A percentile compares a stretch with the other conserved stretches of the same genome.
Conservation (phyloP, 2,113 vertebrate species). For the Zootoca vivipara region DNA sequence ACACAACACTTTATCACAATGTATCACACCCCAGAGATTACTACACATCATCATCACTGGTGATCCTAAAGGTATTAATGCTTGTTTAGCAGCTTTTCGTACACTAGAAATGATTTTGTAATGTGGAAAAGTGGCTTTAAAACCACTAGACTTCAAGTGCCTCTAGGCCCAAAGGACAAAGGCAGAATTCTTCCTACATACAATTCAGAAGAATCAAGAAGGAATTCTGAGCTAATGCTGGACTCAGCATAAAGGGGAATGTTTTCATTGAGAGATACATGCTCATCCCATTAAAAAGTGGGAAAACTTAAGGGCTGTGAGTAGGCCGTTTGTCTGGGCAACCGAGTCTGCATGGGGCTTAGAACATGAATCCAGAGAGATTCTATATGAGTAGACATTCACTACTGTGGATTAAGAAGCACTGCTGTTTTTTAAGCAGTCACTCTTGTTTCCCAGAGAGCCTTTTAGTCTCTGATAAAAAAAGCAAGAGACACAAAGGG, state of each 20-base stretch:
- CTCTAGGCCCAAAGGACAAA: background rate
- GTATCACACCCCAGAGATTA: conserved; percentile 19
- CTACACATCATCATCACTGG: background rate
- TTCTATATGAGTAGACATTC: background rate
- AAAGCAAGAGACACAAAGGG: background rate
- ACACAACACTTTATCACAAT: background rate
- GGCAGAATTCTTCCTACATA: background rate
- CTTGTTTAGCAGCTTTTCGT: conserved; percentile 8
- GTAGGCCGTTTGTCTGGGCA: background rate
- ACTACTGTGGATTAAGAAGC: background rate
- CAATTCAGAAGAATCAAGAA: background rate
- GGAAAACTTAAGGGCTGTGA: background rate
- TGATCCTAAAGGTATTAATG: conserved; percentile 16
- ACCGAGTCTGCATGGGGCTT: background rate
- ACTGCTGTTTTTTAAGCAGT: background rate
- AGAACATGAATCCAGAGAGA: background rate
- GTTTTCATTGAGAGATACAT: background rate
- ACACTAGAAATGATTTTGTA: background rate
- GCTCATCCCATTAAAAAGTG: background rate
- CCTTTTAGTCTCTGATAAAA: background rate
- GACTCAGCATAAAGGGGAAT: background rate
- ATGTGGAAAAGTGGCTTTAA: background rate
- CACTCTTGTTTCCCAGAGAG: background rate
- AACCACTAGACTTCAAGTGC: background rate
- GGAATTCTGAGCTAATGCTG: background rate